Evolutionary conservation across 2,888 invertebrate species (phyloP).

Genomic region (Dynastes maya): DNA sequence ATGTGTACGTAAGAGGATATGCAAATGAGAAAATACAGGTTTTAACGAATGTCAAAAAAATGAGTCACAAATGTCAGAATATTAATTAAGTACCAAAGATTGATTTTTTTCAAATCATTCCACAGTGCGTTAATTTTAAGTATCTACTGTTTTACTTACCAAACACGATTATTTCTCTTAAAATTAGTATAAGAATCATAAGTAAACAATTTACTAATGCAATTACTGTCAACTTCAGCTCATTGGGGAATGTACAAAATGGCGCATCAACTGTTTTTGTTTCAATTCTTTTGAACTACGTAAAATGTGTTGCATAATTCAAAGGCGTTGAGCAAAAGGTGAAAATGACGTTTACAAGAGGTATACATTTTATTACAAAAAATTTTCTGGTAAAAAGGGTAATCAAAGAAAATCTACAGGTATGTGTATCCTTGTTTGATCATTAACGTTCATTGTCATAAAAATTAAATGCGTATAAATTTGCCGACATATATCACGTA

Average conservation of each 20-base stretch:
- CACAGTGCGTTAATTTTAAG: background rate
- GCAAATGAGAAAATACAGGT: slow-evolving; percentile 42
- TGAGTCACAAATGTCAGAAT: slow-evolving; percentile 42
- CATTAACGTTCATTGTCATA: background rate
- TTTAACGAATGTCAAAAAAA: slow-evolving; percentile 44
- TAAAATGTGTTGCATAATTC: slow-evolving; percentile 27
- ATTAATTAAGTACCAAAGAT: slow-evolving; percentile 11
- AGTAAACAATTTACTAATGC: slow-evolving; percentile 30
- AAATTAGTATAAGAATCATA: background rate
- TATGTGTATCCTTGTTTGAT: slow-evolving; percentile 3
- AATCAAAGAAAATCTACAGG: slow-evolving; percentile 30
- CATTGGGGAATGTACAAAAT: slow-evolving; percentile 49
- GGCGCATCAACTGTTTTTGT: slow-evolving; percentile 52
- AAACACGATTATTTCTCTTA: background rate
- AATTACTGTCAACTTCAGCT: slow-evolving; percentile 45
- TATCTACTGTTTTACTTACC: slow-evolving; percentile 4
- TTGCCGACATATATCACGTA: too few species aligned
- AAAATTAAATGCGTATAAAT: background rate
- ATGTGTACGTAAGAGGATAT: slow-evolving; percentile 37
- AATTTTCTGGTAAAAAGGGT: slow-evolving; percentile 3
- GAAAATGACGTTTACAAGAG: slow-evolving; percentile 25
- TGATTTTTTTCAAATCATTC: background rate
- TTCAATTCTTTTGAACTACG: slow-evolving; percentile 40
- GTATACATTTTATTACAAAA: slow-evolving; percentile 18
- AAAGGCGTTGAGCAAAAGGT: slow-evolving; percentile 6